Base-by-base conservation (phyloP, 1,140 invertebrate genomes). In the Globodera ellingtonae region DNA sequence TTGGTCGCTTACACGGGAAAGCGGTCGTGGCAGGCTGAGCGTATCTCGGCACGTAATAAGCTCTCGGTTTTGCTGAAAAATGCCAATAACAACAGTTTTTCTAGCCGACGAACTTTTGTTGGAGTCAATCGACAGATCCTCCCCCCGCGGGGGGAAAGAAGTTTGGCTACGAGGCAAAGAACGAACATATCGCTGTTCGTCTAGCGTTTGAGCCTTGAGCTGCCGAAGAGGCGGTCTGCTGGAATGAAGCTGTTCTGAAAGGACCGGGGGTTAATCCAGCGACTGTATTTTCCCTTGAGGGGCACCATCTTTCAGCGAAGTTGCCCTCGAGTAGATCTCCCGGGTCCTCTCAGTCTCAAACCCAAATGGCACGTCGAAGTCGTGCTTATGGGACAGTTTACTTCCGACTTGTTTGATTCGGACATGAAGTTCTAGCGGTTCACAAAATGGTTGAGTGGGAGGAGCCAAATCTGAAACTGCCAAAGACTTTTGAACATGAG, bases 51-150 rank as follows among this genome's bases (percentile, higher is more conserved):
- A 67, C 6, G 6, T 76, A 76, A 50, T 62, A 6, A 3, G 59
- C 18, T 67, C 75, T 65, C 6, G 75, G 75, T 47, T 77, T 77
- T 47, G 62, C 75, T 77, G 52, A 62, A 67, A 77, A 59, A 69
- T 66, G 6, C 44, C 24, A 24, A 24, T 24, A 24, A 24, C 35
- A 59, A 75, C 15, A 75, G 24, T 50, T n/a, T 65, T 10, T 59
- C 21, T 6, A 1, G 10, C 44, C 50, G 46, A 66, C 21, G 5
- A 18, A 70, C 67, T 21, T 70, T 70, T 70, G 67, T 9, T 35
- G 4, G 67, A 70, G 15, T 70, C 67, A 18, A 70, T 70, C 9
- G 67, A 70, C 6, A 70, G 15, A 15, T 59, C 15, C 13, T 59
- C 56, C 4, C 56, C 13, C 10, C 56, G 56, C 15, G 56, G 56